phyloP scores from a whole-genome alignment of 2,797 vertebrate genomes.

The Sebastes nivosus region DNA sequence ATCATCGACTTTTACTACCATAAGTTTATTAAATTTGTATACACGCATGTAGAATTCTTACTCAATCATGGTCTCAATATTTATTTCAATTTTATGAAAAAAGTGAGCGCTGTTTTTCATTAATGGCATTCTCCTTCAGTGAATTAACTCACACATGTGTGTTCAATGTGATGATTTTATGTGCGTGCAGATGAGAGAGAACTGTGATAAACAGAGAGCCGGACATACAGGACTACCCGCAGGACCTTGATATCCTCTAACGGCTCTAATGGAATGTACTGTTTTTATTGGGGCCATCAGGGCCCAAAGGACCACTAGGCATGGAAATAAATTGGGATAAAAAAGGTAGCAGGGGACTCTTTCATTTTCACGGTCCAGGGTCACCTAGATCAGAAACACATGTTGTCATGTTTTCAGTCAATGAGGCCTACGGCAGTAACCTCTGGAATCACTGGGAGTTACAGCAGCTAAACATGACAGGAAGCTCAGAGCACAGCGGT shows the following conservation, averaged over 20 bases:
- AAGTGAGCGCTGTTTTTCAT: constrained; percentile 36
- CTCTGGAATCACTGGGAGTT: not conserved
- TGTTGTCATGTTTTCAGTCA: constrained; percentile 16
- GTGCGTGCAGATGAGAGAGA: constrained; percentile 44
- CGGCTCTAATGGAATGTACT: constrained; percentile 14
- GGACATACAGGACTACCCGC: constrained; percentile 22
- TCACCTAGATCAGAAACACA: constrained; percentile 46
- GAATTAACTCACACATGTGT: constrained; percentile 36
- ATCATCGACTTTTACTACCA: not conserved
- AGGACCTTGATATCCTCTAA: constrained; percentile 41
- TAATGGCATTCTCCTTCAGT: constrained; percentile 12
- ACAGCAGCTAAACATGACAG: constrained; percentile 25
- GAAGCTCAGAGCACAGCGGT: not conserved
- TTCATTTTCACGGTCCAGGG: constrained; percentile 2
- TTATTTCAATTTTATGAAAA: not conserved
- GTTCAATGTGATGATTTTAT: constrained; percentile 36
- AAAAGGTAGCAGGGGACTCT: not conserved
- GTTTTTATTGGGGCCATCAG: constrained; percentile 46
- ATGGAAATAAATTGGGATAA: not conserved
- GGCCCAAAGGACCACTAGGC: constrained; percentile 20
- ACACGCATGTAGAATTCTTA: not conserved
- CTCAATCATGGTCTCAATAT: not conserved
- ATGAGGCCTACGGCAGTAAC: not conserved
- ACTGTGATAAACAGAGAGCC: not conserved
- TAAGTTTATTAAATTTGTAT: not conserved